Percentiles rank a stretch among this genome's conserved stretches.
These are phyloP conservation scores for Mactromeris polynyma DNA, from an alignment of 2,888 invertebrate species.

Conservation along the genomic window DNA sequence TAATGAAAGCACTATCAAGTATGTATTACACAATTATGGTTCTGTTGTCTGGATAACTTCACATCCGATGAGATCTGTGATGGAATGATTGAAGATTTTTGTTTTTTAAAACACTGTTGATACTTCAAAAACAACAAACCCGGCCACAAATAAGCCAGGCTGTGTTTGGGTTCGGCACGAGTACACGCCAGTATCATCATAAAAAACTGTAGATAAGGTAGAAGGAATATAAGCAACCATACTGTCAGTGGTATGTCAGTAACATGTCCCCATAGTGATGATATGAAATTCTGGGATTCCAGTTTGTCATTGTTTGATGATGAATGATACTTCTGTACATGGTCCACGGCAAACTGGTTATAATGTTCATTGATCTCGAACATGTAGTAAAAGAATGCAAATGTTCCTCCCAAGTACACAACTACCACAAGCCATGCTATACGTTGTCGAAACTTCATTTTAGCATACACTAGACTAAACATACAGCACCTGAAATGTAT, in stretches of 20 bases:
- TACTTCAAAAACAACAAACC: constrained; percentile 77
- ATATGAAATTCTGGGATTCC: constrained; percentile 53
- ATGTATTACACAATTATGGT: constrained; percentile 78
- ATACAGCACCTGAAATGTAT: constrained; percentile 15
- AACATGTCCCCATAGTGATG: constrained; percentile 76
- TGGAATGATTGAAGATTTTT: constrained; percentile 35
- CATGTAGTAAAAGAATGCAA: constrained; percentile 83
- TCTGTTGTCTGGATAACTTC: constrained; percentile 64
- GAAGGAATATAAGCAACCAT: constrained; percentile 79
- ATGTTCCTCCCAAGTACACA: constrained; percentile 79
- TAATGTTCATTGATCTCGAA: constrained; percentile 85
- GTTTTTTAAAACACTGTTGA: constrained; percentile 58
- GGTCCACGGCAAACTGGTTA: constrained; percentile 83
- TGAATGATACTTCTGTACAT: constrained; percentile 78
- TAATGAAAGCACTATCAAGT: constrained; percentile 69
- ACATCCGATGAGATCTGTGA: constrained; percentile 56
- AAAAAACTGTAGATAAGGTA: constrained; percentile 83
- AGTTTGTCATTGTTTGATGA: constrained; percentile 20
- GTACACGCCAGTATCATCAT: constrained; percentile 84
- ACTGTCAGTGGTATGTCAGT: constrained; percentile 82
- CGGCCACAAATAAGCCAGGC: constrained; percentile 84
- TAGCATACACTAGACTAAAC: constrained; percentile 22
- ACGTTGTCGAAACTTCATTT: constrained; percentile 85
- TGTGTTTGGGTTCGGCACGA: constrained; percentile 80
- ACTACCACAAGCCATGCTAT: constrained; percentile 83